phyloP scores from a whole-genome alignment of 2,797 vertebrate species.

The Thalassophryne amazonica region DNA sequence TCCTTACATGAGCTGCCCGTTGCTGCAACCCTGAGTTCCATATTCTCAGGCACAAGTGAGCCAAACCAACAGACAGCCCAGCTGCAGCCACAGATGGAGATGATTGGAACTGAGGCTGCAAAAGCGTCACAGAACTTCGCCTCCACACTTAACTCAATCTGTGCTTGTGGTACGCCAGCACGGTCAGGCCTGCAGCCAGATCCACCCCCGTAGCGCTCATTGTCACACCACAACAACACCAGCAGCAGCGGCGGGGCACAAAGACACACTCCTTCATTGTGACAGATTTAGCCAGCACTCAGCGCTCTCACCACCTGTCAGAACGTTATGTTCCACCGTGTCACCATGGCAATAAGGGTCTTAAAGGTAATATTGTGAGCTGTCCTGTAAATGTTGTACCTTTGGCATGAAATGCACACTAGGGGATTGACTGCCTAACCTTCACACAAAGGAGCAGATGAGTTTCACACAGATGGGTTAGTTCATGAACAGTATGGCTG shows the following conservation, averaged over 20 bases:
- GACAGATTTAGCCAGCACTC: conserved; percentile 60
- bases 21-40: no score
- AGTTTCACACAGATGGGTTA: conserved; percentile 28
- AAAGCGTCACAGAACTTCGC: conserved; percentile 59
- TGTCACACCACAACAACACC: conserved; percentile 56
- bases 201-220: conserved; percentile 53
- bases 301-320: conserved; percentile 57
- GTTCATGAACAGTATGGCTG: conserved; percentile 41
- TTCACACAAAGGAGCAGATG: conserved; percentile 18
- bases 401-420: conserved; percentile 29
- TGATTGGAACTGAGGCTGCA: conserved; percentile 30
- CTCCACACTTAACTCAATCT: conserved; percentile 66
- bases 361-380: conserved; percentile 36
- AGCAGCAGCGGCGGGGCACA: no score
- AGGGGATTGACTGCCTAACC: conserved; percentile 30
- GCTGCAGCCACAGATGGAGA: conserved; percentile 64
- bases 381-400: conserved; percentile 31
- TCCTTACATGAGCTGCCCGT: conserved; percentile 21
- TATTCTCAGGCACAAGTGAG: conserved; percentile 38
- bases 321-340: conserved; percentile 30
- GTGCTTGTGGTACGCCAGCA: conserved; percentile 56
- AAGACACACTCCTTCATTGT: conserved; percentile 48
- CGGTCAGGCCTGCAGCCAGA: conserved; percentile 56
- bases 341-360: conserved; percentile 39
- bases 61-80: conserved; percentile 50